Percentiles rank a stretch among this genome's conserved stretches.
These are phyloP conservation scores for Phragmatobia fuliginosa DNA, from an alignment of 2,888 invertebrate genomes.

Conservation along the genomic window DNA sequence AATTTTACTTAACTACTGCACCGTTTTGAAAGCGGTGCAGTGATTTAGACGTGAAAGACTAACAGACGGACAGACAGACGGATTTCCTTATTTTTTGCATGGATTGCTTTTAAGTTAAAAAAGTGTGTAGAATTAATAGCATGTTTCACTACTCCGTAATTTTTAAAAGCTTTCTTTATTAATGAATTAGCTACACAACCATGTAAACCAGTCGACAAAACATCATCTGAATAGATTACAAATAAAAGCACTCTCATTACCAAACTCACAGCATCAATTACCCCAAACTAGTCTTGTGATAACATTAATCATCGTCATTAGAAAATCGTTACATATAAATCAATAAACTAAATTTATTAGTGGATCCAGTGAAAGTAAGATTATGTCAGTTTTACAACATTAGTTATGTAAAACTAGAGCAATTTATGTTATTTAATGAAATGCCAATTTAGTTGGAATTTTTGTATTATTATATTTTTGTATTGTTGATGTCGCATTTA, in stretches of 20 bases:
- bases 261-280: slow-evolving; percentile 33
- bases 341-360: slow-evolving; percentile 62
- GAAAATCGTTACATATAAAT: slow-evolving; percentile 52
- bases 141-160: not conserved
- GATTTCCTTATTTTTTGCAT: no score
- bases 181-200: not conserved
- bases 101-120: no score
- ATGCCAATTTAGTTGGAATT: slow-evolving; percentile 11
- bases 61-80: no score
- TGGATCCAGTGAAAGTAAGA: slow-evolving; percentile 61
- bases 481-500: no score
- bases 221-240: not conserved
- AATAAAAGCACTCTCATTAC: slow-evolving; percentile 13
- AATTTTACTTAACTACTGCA: no score
- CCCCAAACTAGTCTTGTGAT: slow-evolving; percentile 52
- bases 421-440: slow-evolving; percentile 42
- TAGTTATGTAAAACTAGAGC: slow-evolving; percentile 45
- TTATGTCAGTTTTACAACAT: slow-evolving; percentile 51
- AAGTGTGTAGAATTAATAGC: no score
- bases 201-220: not conserved
- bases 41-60: no score
- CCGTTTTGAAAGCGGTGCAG: no score
- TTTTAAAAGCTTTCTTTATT: not conserved
- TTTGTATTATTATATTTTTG: no score
- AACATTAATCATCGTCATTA: slow-evolving; percentile 69